Evolutionary conservation across 2,113 vertebrate species (phyloP), one percentile per base, ranked within the genome.

Genomic region (Progne subis): DNA sequence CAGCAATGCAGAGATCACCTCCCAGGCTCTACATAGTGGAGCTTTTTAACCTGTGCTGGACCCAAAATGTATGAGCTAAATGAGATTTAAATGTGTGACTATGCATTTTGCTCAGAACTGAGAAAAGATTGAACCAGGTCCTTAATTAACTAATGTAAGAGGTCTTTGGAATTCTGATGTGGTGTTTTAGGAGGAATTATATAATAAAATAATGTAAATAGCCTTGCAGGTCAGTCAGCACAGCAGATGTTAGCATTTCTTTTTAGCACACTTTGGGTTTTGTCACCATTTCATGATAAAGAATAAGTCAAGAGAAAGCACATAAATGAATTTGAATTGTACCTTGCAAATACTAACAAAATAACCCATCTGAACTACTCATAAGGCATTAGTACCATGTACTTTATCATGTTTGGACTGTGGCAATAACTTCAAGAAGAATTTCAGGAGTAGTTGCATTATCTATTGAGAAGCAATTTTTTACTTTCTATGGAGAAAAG

Each of bases 401-500:
- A 28, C n/a, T 94, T 90, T 75, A 76, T 95, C 93, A 86, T 64
- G 59, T 25, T 87, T 91, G 94, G 77, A 65, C 47, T 68, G 26
- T 94, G 32, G 84, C 91, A 78, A 4, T 64, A 67, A 39, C 68
- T 95, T 95, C 31, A 56, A 28, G 77, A 87, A 75, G 53, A 90
- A 60, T 83, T 95, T 94, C 67, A 93, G 75, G 72, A 92, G 32
- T 52, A 60, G 67, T 83, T 63, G 82, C 60, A 37, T 63, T 88
- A 92, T 83, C 95, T 93, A 41, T 68, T 71, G 92, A 95, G 93
- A 96, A 95, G 57, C 87, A 90, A 61, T 91, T 94, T 94, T 93
- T 92, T 63, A 67, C 49, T 85, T 76, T 78, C 86, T 90, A 4
- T 93, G 47, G 71, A 91, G 94, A 77, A 53, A 78, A 71, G 86